Evolutionary conservation across 2,797 vertebrate species (phyloP).

Genomic region (Cyclura pinguis): DNA sequence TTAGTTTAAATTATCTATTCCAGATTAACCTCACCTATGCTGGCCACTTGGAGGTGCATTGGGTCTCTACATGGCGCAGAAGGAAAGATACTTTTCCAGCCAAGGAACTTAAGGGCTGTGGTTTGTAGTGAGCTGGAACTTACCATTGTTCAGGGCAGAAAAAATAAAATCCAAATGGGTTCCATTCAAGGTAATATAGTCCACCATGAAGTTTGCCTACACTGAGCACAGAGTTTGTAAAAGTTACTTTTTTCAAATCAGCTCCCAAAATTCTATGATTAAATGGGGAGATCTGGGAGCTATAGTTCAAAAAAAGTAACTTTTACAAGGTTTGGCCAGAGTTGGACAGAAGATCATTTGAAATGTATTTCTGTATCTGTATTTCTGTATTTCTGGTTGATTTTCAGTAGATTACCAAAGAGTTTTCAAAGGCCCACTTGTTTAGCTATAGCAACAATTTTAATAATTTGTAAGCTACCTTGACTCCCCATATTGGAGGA

Average conservation of each 20-base stretch:
- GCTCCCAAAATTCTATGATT: too few relatives aligned
- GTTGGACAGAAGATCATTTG: background rate
- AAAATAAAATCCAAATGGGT: background rate
- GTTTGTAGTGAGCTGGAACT: background rate
- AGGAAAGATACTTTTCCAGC: background rate
- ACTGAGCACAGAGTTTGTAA: too few relatives aligned
- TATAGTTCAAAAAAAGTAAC: too few relatives aligned
- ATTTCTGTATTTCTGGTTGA: background rate
- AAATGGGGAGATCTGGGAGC: too few relatives aligned
- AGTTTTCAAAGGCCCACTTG: too few relatives aligned
- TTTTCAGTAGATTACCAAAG: background rate
- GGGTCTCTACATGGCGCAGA: background rate
- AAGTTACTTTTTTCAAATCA: too few relatives aligned
- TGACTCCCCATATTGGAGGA: too few relatives aligned
- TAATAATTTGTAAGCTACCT: too few relatives aligned
- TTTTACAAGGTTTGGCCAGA: too few relatives aligned
- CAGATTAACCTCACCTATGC: background rate
- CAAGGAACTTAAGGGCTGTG: background rate
- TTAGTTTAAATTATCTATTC: constrained; percentile 16
- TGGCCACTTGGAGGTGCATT: background rate
- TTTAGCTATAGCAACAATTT: too few relatives aligned
- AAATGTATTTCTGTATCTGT: background rate
- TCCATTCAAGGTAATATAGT: too few relatives aligned
- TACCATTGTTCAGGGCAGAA: background rate
- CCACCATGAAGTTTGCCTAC: background rate